These are phyloP conservation scores for Blennius ocellaris DNA, from an alignment of 2,113 vertebrate genomes.

Conservation along the genomic window DNA sequence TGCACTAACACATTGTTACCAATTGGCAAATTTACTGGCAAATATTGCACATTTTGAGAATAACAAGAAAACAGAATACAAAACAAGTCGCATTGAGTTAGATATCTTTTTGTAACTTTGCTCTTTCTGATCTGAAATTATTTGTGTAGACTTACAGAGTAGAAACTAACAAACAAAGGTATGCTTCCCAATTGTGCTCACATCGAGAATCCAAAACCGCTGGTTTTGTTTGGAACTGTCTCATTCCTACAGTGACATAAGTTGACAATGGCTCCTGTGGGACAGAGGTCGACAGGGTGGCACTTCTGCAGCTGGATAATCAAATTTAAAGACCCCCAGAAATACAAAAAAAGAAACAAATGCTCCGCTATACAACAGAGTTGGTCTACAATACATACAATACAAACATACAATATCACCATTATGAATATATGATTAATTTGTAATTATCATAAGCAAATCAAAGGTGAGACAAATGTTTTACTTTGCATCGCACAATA, in stretches of 20 bases:
- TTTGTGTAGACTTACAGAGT: not conserved
- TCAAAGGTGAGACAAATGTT: too few species aligned
- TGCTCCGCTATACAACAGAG: too few species aligned
- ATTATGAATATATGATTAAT: not conserved
- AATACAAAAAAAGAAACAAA: constrained; percentile 29
- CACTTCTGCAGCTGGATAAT: constrained; percentile 41
- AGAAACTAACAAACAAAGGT: not conserved
- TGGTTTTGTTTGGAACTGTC: constrained; percentile 24
- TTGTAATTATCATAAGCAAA: too few species aligned
- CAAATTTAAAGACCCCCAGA: constrained; percentile 13
- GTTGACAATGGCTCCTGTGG: constrained; percentile 42
- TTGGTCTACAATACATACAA: too few species aligned
- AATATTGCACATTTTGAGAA: not conserved
- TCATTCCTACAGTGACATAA: constrained; percentile 31
- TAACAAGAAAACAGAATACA: not conserved
- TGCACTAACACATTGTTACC: too few species aligned
- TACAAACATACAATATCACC: not conserved
- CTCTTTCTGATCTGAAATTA: not conserved
- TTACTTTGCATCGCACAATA: constrained; percentile 6
- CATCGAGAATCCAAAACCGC: constrained; percentile 31
- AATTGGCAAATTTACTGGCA: not conserved
- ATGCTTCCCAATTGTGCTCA: too few species aligned
- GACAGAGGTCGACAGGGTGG: constrained; percentile 30
- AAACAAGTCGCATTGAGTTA: too few species aligned
- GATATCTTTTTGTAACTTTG: too few species aligned